Conservation (phyloP, 1,140 invertebrate species). For the Nasonia giraulti region DNA sequence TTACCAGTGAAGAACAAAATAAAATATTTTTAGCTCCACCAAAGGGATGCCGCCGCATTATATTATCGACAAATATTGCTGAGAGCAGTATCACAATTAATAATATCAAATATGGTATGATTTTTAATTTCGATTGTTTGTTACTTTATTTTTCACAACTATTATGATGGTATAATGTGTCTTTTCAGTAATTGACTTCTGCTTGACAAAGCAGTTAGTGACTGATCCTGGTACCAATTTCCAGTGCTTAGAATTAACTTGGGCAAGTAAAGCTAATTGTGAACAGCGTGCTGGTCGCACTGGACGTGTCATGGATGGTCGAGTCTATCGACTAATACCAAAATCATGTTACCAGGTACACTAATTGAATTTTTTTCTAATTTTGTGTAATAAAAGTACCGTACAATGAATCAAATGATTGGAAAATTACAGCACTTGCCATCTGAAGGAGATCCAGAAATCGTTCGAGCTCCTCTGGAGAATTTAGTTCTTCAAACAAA, state of each 20-base stretch:
- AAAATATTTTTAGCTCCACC: constrained; percentile 80
- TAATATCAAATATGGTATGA: constrained; percentile 89
- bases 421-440: constrained; percentile 65
- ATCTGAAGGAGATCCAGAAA: constrained; percentile 83
- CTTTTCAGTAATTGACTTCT: constrained; percentile 94
- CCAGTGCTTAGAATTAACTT: constrained; percentile 84
- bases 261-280: constrained; percentile 93
- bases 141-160: constrained; percentile 40
- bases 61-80: constrained; percentile 96
- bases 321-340: constrained; percentile 90
- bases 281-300: constrained; percentile 92
- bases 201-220: constrained; percentile 89
- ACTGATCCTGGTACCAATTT: constrained; percentile 87
- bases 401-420: background rate
- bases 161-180: background rate
- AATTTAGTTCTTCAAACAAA: constrained; percentile 90
- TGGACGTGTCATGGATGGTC: constrained; percentile 89
- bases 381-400: background rate
- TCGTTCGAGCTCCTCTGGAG: constrained; percentile 87
- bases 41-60: constrained; percentile 84
- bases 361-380: background rate
- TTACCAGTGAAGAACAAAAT: constrained; percentile 84
- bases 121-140: constrained; percentile 44
- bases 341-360: constrained; percentile 81
- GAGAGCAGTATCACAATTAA: constrained; percentile 98